These are phyloP conservation scores for Yasuhikotakia modesta DNA, from an alignment of 2,797 vertebrate species.

Conservation along the genomic window DNA sequence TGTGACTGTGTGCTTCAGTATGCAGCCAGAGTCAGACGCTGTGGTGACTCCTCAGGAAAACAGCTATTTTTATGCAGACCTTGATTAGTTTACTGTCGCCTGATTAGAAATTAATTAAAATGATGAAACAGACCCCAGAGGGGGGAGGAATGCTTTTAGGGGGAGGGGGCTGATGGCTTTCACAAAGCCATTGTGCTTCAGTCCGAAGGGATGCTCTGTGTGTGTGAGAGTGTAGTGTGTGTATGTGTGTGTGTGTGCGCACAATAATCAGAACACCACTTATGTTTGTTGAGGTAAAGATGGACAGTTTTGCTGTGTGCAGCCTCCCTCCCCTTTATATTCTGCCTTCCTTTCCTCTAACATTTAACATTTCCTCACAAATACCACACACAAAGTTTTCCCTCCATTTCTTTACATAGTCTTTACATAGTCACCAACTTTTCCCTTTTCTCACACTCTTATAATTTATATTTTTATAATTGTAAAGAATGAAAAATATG, in stretches of 20 bases:
- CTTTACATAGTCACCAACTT: background rate
- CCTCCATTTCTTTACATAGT: slow-evolving; percentile 8
- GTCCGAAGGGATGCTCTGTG: slow-evolving; percentile 56
- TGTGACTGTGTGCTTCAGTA: slow-evolving; percentile 29
- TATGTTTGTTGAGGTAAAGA: slow-evolving; percentile 40
- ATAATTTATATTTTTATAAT: no score
- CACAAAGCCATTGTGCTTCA: slow-evolving; percentile 56
- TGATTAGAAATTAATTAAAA: slow-evolving; percentile 92
- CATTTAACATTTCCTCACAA: slow-evolving; percentile 37
- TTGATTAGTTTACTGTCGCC: slow-evolving; percentile 95
- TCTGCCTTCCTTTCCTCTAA: slow-evolving; percentile 61
- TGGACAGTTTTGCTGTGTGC: slow-evolving; percentile 34
- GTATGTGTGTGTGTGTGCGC: slow-evolving; percentile 44
- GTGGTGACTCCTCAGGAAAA: slow-evolving; percentile 67
- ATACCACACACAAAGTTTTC: slow-evolving; percentile 4
- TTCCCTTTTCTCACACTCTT: background rate
- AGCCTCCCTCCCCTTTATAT: slow-evolving; percentile 54
- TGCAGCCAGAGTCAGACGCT: slow-evolving; percentile 35
- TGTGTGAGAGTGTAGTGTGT: slow-evolving; percentile 43
- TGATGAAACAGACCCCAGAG: slow-evolving; percentile 91
- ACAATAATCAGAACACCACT: slow-evolving; percentile 79
- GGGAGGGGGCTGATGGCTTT: slow-evolving; percentile 58
- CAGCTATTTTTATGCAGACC: slow-evolving; percentile 80
- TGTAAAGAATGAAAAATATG: no score
- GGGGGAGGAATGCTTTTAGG: slow-evolving; percentile 72